Conservation (phyloP, 2,113 vertebrate species). For the Charina bottae region DNA sequence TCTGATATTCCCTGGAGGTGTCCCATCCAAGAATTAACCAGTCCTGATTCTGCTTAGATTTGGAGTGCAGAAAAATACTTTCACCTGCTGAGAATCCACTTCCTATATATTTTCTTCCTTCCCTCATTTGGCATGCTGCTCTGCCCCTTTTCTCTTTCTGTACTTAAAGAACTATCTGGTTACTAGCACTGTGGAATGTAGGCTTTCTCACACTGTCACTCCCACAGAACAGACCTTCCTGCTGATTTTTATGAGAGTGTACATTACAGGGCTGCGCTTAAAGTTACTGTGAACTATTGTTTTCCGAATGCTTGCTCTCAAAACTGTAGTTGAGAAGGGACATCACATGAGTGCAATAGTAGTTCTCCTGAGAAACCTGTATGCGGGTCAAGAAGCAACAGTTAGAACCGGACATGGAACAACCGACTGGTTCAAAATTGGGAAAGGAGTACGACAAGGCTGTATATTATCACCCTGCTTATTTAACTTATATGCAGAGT, state of each 20-base stretch:
- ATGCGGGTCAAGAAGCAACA: too few relatives aligned
- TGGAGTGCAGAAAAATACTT: neutral
- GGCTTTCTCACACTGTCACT: constrained; percentile 1
- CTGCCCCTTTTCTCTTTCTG: neutral
- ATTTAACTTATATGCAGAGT: too few relatives aligned
- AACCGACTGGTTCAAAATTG: too few relatives aligned
- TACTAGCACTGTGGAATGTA: constrained; percentile 14
- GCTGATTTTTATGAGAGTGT: constrained; percentile 6
- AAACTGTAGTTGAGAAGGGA: constrained; percentile 4
- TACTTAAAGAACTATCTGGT: neutral
- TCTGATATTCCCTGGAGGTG: neutral
- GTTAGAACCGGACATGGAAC: too few relatives aligned
- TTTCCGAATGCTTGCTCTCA: constrained; percentile 8
- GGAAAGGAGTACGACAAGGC: too few relatives aligned
- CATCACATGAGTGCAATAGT: neutral
- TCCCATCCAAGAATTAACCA: neutral
- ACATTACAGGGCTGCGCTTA: neutral
- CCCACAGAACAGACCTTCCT: constrained; percentile 11
- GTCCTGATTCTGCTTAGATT: neutral
- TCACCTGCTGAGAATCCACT: neutral
- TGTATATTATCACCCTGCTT: too few relatives aligned
- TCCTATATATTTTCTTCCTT: neutral
- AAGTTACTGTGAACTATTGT: constrained; percentile 16
- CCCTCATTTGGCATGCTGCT: neutral
- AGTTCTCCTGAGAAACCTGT: too few relatives aligned